Base-by-base conservation (phyloP, 2,797 vertebrate species). In the Caiman crocodilus region DNA sequence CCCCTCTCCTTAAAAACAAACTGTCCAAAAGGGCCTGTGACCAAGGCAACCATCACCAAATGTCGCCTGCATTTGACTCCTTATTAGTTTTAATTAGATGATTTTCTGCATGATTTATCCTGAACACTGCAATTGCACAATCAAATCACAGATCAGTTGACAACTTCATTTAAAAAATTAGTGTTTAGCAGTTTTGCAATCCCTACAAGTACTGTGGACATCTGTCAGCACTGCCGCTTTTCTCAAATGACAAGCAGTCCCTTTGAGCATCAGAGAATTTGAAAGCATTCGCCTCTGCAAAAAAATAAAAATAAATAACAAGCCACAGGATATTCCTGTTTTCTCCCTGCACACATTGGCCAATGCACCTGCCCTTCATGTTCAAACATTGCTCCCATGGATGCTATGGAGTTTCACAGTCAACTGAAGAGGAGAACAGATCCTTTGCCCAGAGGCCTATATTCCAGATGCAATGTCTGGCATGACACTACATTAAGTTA, bases 151-250 rank as follows among this genome's bases (percentile, higher is more conserved):
- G 92, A 94, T 92, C 87, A 11, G 88, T 95, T 97, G 96, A 98
- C 95, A 96, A 94, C 94, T 97, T 98, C 95, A 96, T 97, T 96
- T 96, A 86, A 96, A 97, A 96, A 59, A 61, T 94, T 85, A 94
- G 85, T 32, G 75, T 92, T 85, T 77, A 85, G 92, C 83, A 86
- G 94, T 95, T 97, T 60, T 90, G 86, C 0, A 0, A 59, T 85
- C 95, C 93, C 87, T 89, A 91, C 89, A 88, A 92, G 90, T 85
- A 65, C 60, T 0, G 2, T 85, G 12, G 93, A 91, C 94, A 64
- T 95, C 92, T 95, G 88, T 97, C 96, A 95, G 77, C 82, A 14
- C 69, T 94, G 93, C 97, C 92, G 85, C 91, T 15, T 91, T 67
- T 75, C 11, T 16, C 84, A 73, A 91, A 90, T 58, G 89, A 94